Conservation (phyloP, 2,113 vertebrate genomes). For the Sarotherodon lohbergeri region DNA sequence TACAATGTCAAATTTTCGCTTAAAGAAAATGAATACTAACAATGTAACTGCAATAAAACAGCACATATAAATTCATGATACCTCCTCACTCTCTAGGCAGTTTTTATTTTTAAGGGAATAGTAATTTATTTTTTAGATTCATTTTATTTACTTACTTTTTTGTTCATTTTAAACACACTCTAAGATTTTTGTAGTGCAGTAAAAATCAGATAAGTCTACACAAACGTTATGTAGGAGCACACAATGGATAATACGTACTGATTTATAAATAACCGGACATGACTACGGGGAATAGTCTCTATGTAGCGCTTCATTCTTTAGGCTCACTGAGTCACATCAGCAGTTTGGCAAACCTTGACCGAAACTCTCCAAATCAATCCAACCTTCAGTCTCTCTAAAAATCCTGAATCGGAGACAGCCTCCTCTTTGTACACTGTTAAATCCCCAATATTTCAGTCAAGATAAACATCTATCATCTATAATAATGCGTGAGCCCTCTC, state of each 20-base stretch:
- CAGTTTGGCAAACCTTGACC: neutral
- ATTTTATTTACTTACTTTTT: no score
- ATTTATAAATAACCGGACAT: no score
- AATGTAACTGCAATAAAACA: neutral
- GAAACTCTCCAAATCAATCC: neutral
- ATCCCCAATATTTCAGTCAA: neutral
- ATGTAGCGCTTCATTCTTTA: neutral
- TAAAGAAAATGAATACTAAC: neutral
- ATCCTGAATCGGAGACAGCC: neutral
- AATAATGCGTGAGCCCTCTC: neutral
- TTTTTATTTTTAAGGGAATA: neutral
- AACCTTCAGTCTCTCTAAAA: neutral
- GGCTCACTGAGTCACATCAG: neutral
- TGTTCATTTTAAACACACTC: no score
- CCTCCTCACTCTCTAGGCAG: neutral
- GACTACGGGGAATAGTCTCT: no score
- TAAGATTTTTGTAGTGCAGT: no score
- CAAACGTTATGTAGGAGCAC: no score
- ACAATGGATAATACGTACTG: no score
- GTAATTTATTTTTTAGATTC: no score
- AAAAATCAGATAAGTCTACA: no score
- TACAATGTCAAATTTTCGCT: fast-evolving
- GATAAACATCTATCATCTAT: neutral
- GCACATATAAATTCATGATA: fast-evolving
- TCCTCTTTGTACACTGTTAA: fast-evolving